Conservation (phyloP, 2,888 invertebrate genomes). For the Drosophila testacea region DNA sequence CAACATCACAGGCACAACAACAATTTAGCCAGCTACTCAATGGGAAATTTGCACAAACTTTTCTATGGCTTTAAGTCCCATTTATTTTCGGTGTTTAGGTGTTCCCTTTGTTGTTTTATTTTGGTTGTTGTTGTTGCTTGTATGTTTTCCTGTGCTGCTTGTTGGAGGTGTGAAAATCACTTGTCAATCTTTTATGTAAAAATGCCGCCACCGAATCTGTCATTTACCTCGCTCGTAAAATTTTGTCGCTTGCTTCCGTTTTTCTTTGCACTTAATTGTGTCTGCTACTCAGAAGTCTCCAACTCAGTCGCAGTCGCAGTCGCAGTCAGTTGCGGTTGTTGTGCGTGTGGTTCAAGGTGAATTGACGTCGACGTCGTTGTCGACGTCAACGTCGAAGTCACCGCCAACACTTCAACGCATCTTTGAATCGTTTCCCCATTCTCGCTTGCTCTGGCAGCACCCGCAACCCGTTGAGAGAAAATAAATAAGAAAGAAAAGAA, state of each 20-base stretch:
- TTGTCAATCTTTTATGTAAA: slow-evolving; percentile 81
- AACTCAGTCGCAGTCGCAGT: slow-evolving; percentile 21
- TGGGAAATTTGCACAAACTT: slow-evolving; percentile 43
- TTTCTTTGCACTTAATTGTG: slow-evolving; percentile 75
- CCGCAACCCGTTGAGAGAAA: slow-evolving; percentile 64
- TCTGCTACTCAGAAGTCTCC: slow-evolving; percentile 55
- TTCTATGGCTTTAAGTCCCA: slow-evolving; percentile 20
- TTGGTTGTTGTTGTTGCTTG: slow-evolving; percentile 22
- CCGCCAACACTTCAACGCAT: slow-evolving; percentile 73
- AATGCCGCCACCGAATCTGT: slow-evolving; percentile 58
- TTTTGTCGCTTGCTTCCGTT: slow-evolving; percentile 75
- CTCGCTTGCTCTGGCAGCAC: slow-evolving; percentile 24
- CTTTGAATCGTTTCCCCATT: slow-evolving; percentile 72
- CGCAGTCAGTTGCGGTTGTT: slow-evolving; percentile 38
- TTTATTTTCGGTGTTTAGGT: slow-evolving; percentile 5
- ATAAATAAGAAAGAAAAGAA: slow-evolving; percentile 25
- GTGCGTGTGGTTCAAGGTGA: slow-evolving; percentile 83
- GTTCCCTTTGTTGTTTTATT: slow-evolving; percentile 13
- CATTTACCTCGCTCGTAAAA: slow-evolving; percentile 68
- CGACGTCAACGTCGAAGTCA: slow-evolving; percentile 51
- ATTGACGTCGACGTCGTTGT: slow-evolving; percentile 42
- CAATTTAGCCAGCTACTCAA: slow-evolving; percentile 34
- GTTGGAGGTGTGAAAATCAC: slow-evolving; percentile 73
- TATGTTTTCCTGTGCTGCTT: slow-evolving; percentile 38
- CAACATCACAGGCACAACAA: slow-evolving; percentile 22